Percentiles rank a stretch among this genome's conserved stretches.
Evolutionary conservation across 2,888 invertebrate genomes (phyloP).

Genomic region (Romanomermis culicivorax): DNA sequence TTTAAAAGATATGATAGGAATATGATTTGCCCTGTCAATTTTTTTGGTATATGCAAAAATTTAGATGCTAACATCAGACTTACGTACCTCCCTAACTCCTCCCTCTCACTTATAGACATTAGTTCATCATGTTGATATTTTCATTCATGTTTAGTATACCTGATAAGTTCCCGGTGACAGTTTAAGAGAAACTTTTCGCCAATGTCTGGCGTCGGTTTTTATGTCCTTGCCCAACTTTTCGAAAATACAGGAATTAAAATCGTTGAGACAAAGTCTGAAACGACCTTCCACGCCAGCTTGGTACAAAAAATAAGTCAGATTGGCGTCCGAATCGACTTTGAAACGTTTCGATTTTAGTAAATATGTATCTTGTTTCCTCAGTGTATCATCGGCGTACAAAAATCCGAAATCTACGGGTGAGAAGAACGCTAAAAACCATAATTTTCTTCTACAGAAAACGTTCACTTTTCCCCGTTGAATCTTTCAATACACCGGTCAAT

Average conservation of each 20-base stretch:
- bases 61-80: no score
- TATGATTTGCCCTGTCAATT: no score
- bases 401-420: constrained; percentile 17
- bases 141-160: no score
- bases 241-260: constrained; percentile 18
- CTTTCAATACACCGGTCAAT: constrained; percentile 18
- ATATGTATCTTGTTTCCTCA: constrained; percentile 14
- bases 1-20: no score
- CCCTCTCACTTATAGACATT: no score
- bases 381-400: constrained; percentile 15
- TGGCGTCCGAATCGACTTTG: constrained; percentile 9
- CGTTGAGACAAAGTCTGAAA: constrained; percentile 19
- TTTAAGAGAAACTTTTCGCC: no score
- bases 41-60: no score
- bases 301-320: constrained; percentile 17
- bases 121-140: no score
- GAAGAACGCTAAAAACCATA: constrained; percentile 1
- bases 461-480: constrained; percentile 8
- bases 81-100: no score
- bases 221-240: constrained; percentile 18
- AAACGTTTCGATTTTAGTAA: constrained; percentile 14
- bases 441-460: no score
- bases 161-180: no score
- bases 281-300: constrained; percentile 20
- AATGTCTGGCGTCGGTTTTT: constrained; percentile 14